These are phyloP conservation scores for Penaeus japonicus DNA, from an alignment of 1,140 invertebrate species.

Conservation along the genomic window DNA sequence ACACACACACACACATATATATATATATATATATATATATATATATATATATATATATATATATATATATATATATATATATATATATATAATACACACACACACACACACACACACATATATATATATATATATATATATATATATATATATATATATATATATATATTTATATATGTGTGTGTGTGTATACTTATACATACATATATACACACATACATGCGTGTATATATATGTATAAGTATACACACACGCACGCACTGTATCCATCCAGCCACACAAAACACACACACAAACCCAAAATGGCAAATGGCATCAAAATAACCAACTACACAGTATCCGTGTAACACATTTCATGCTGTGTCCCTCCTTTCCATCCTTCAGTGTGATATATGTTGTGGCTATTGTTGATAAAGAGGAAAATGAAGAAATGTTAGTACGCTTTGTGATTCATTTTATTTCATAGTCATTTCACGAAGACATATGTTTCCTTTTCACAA, in stretches of 20 bases:
- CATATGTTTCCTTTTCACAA: too few relatives aligned
- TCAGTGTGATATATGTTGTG: too few relatives aligned
- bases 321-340: neutral
- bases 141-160: constrained; percentile 24
- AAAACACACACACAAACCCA: neutral
- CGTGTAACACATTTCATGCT: too few relatives aligned
- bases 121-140: constrained; percentile 1
- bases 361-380: too few relatives aligned
- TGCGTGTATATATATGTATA: constrained; percentile 9
- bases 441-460: too few relatives aligned
- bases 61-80: constrained; percentile 7
- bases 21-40: constrained; percentile 29
- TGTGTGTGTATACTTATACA: constrained; percentile 2
- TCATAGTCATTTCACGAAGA: too few relatives aligned
- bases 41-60: constrained; percentile 25
- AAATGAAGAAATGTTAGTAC: too few relatives aligned
- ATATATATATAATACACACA: constrained; percentile 16
- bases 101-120: neutral
- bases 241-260: neutral
- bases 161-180: neutral
- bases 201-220: constrained; percentile 22
- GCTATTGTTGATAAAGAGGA: too few relatives aligned
- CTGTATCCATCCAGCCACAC: neutral
- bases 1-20: neutral
- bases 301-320: neutral